These are phyloP conservation scores for Pleuronectes platessa DNA, from an alignment of 2,113 vertebrate genomes.

Conservation along the genomic window DNA sequence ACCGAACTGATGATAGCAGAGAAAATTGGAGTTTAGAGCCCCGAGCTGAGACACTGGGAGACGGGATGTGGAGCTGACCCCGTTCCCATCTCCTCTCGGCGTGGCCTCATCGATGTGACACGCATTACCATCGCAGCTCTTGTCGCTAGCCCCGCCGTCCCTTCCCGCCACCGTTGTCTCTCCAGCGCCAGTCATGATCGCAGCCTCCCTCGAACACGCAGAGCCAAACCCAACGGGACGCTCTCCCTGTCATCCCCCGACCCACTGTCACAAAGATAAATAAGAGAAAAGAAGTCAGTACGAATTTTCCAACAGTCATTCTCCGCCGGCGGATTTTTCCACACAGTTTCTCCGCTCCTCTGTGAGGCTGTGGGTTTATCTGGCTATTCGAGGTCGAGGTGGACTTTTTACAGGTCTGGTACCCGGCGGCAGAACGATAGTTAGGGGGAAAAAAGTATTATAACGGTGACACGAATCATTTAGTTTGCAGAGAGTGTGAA, in stretches of 20 bases:
- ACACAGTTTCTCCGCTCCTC: conserved; percentile 34
- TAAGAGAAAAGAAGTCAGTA: conserved; percentile 60
- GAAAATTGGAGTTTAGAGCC: conserved; percentile 44
- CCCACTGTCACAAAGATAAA: conserved; percentile 66
- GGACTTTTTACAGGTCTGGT: conserved; percentile 51
- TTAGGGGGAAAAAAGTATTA: conserved; percentile 4
- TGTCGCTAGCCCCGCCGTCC: conserved; percentile 41
- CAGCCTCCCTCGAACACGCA: conserved; percentile 38
- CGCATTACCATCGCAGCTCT: conserved; percentile 63
- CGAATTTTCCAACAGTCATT: conserved; percentile 71
- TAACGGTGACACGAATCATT: conserved; percentile 35
- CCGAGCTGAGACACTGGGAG: conserved; percentile 36
- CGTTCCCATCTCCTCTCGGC: conserved; percentile 58
- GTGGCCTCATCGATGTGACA: conserved; percentile 81
- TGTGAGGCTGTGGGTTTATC: conserved; percentile 51
- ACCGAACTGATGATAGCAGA: conserved; percentile 46
- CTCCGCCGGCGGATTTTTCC: conserved; percentile 42
- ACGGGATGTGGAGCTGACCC: conserved; percentile 57
- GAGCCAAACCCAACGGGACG: conserved; percentile 23
- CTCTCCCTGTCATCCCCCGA: conserved; percentile 45
- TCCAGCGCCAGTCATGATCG: conserved; percentile 66
- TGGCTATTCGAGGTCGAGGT: conserved; percentile 48
- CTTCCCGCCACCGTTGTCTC: conserved; percentile 42
- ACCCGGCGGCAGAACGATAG: conserved; percentile 1
- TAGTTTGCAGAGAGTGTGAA: conserved; percentile 28